Percentiles rank a stretch among this genome's conserved stretches.
phyloP scores from a whole-genome alignment of 1,140 invertebrate species.

The Drosophila subpulchrella region DNA sequence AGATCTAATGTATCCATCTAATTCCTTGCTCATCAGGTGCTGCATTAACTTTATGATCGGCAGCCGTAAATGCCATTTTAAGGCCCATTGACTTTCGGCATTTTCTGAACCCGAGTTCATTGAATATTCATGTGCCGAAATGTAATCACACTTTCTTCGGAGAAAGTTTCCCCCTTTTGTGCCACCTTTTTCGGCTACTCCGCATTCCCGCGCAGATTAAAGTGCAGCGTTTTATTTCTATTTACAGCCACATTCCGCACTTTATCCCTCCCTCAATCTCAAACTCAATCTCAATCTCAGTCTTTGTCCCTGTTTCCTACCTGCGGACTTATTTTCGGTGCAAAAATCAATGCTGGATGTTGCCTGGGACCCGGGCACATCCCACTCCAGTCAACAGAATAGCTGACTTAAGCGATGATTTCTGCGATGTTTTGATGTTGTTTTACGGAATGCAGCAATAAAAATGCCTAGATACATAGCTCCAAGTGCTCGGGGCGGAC shows the following conservation, averaged over 20 bases:
- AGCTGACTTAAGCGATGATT: conserved; percentile 63
- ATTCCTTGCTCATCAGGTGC: conserved; percentile 35
- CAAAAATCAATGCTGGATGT: conserved; percentile 18
- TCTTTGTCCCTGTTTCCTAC: conserved; percentile 11
- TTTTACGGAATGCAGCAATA: conserved; percentile 71
- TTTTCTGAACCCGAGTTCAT: conserved; percentile 24
- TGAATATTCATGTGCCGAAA: conserved; percentile 65
- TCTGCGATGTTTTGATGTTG: conserved; percentile 66
- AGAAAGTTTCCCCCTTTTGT: background rate
- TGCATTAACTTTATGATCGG: conserved; percentile 12
- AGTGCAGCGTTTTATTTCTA: conserved; percentile 34
- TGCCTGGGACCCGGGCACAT: background rate
- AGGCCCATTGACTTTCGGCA: conserved; percentile 21
- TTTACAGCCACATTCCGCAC: conserved; percentile 28
- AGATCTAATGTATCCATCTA: background rate
- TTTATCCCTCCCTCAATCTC: conserved; percentile 7
- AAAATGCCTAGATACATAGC: conserved; percentile 52
- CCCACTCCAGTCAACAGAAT: background rate
- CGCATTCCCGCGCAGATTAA: conserved; percentile 26
- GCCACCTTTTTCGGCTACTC: too few species aligned
- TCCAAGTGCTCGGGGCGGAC: background rate
- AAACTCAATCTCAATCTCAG: background rate
- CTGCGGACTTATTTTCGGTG: conserved; percentile 1
- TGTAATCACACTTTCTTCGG: conserved; percentile 34
- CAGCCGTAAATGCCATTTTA: conserved; percentile 12